phyloP scores from a whole-genome alignment of 2,888 invertebrate species.

The Phengaris alcon region DNA sequence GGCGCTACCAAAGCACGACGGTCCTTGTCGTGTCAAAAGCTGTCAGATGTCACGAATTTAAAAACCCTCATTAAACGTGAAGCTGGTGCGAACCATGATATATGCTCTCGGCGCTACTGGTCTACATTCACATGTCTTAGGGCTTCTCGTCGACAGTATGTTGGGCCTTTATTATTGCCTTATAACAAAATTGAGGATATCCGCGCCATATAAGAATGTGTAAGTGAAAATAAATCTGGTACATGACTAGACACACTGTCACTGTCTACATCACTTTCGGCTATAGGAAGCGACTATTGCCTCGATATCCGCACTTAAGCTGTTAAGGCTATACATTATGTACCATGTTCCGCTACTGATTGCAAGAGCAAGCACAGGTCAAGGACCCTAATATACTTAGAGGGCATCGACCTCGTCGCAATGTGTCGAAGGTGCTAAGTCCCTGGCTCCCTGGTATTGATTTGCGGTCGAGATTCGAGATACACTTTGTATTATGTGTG shows the following conservation, averaged over 20 bases:
- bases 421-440: slow-evolving; percentile 10
- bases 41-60: no score
- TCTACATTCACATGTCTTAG: not conserved
- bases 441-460: not conserved
- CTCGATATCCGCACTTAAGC: slow-evolving; percentile 12
- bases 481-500: not conserved
- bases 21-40: no score
- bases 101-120: no score
- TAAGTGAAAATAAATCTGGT: not conserved
- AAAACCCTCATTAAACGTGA: no score
- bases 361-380: not conserved
- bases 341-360: not conserved
- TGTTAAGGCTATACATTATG: not conserved
- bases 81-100: no score
- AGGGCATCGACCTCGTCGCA: not conserved
- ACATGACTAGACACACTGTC: not conserved
- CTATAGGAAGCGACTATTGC: slow-evolving; percentile 5
- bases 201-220: not conserved
- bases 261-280: not conserved
- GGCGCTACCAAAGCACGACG: no score
- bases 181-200: slow-evolving; percentile 1
- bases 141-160: not conserved
- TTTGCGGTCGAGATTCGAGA: not conserved
- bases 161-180: not conserved
- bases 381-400: not conserved